Base-by-base conservation (phyloP, 2,797 vertebrate genomes). In the Morus bassanus region DNA sequence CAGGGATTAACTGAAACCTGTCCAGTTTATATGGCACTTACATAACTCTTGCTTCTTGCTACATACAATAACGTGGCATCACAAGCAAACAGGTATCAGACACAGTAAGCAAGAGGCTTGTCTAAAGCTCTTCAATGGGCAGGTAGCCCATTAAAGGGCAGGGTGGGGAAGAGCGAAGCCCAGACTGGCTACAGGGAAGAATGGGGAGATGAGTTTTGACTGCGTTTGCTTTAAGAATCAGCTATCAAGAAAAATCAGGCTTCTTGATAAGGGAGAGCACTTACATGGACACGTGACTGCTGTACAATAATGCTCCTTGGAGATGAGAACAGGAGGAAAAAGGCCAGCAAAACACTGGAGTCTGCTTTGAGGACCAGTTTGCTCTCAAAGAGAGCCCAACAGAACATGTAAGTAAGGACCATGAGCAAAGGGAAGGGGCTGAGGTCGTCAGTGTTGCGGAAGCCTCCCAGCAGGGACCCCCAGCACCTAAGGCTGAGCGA, bases 251-350 rank as follows among this genome's bases (percentile, higher is more conserved):
- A 82, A 89, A 82, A 87, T 69, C 17, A 69, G n/a, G 3, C 9
- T 79, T 56, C 19, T 53, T 74, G 28, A 41, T 59, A 45, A 67
- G 24, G 11, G 23, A 92, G 10, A 54, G 28, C 24, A n/a, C 31
- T 63, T 83, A 63, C 56, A n/a, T 8, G 1, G 15, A 27, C 46
- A 46, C 0, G 0, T 9, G 30, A 63, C 10, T 5, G 4, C 31
- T 51, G 19, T 33, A 69, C 11, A 76, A 2, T 7, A 11, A 51
- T 51, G 30, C 7, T 64, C 19, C 37, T 77, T 27, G 35, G 46
- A 91, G 30, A 63, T 15, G 21, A 82, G 24, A 89, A 76, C 9
- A 69, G 27, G 27, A 79, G 14, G 17, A 31, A 63, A 61, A 83
- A 60, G 15, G 6, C 4, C 25, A 53, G 28, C 9, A 81, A 56